Conservation (phyloP, 2,797 vertebrate genomes). For the Limosa lapponica region DNA sequence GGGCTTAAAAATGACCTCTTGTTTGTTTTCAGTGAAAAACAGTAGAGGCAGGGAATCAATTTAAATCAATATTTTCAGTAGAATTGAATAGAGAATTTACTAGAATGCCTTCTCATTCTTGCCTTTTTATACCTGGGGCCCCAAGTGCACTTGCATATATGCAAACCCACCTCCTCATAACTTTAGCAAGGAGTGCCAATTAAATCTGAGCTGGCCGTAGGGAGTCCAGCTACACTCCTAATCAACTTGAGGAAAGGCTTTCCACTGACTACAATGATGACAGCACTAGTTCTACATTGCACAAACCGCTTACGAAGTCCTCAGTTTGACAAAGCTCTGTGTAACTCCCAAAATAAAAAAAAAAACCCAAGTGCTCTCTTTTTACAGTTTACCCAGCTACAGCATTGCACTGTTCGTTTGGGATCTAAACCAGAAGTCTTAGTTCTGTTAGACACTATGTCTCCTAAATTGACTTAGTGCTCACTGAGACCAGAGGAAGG, state of each 20-base stretch:
- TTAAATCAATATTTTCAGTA: slow-evolving; percentile 58
- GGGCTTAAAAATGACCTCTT: slow-evolving; percentile 51
- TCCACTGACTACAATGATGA: fast-evolving
- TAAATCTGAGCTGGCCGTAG: not conserved
- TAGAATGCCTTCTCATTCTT: not conserved
- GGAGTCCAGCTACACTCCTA: not conserved
- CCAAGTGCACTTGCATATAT: not conserved
- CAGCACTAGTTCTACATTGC: not conserved
- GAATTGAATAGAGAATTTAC: slow-evolving; percentile 11
- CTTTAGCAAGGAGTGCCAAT: not conserved
- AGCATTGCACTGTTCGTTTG: not conserved
- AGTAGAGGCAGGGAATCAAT: slow-evolving; percentile 40
- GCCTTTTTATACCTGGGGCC: not conserved
- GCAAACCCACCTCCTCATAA: not conserved
- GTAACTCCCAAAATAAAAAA: fast-evolving
- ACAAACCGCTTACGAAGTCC: not conserved
- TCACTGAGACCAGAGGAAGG: not conserved
- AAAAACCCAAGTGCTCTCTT: fast-evolving
- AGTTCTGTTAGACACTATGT: not conserved
- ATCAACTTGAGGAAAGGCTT: not conserved
- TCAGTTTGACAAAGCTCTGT: not conserved
- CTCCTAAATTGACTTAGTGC: not conserved
- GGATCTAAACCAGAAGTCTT: not conserved
- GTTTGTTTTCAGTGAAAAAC: slow-evolving; percentile 56
- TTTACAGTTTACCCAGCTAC: not conserved